Evolutionary conservation across 2,113 vertebrate species (phyloP), one percentile per base, ranked within the genome.

Genomic region (Mormoops blainvillei): DNA sequence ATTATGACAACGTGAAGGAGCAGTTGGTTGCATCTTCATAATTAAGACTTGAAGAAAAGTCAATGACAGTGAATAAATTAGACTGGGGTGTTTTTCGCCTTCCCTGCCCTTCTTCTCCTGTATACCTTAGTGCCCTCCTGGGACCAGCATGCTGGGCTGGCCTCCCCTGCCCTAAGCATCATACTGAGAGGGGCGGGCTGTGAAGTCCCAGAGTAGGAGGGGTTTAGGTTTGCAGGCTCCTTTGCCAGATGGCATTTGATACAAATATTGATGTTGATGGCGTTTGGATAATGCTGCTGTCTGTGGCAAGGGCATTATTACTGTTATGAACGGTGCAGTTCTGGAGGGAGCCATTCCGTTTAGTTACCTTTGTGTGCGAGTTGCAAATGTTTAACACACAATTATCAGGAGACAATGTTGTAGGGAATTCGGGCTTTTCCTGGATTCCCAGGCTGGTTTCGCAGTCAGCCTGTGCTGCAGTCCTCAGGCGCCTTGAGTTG

Each of bases 21-120:
- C 71, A 58, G 80, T 90, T 96, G 87, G 96, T 73, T 92, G 91
- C 87, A 26, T 96, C 97, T 96, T 97, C 87, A 88, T 95, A 97
- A 98, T 96, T 95, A 97, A 96, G 97, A 97, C 87, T 96, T 88
- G 89, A 96, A 94, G 93, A 87, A 92, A 95, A 97, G 97, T 96
- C 96, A 97, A 31, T 68, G 87, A 38, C 89, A 84, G 74, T 45
- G 93, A 94, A 93, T 94, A 92, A 50, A 97, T 97, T 88, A 87
- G 45, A 52, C 70, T 28, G 76, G 24, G 68, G 18, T 61, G 82
- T 41, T 70, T 94, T 54, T 12, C 33, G 4, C 73, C 76, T 52
- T 58, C 80, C 36, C 14, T 4, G 36, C 26, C 88, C 90, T 78
- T 33, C 31, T 52, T 38, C 16, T 94, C 26, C 8, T 52, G 61